Evolutionary conservation across 2,888 invertebrate species (phyloP), one percentile per base, ranked within the genome.

Genomic region (Argyresthia goedartella): DNA sequence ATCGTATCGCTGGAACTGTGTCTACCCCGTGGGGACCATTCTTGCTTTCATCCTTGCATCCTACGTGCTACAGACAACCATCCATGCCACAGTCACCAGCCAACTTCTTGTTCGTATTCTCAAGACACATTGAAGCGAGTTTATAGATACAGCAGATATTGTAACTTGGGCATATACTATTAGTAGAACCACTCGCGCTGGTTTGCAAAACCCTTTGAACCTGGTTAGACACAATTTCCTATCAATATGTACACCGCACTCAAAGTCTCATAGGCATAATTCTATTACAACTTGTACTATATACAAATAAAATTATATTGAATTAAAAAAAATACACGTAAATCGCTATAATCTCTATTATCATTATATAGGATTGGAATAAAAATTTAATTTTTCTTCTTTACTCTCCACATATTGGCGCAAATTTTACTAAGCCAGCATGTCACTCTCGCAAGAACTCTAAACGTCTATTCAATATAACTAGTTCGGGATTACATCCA

Each of bases 211-310:
- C n/a, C 13, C 35, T 13, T 1, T 25, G 25, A 34, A 8, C 10
- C 13, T 13, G 10, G 66, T 60, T 60, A 64, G 71, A 73, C 71
- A 71, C 77, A 76, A 72, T 35, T 45, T 15, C 71, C 71, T 73
- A 69, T 66, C 72, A 69, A 70, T 82, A 82, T 84, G 67, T 82
- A 84, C 84, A 85, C 67, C 69, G 35, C 42, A 69, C 71, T 71
- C 74, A 73, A 43, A 48, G 66, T 71, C 73, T 71, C 80, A 68
- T 73, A 42, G 50, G 50, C 43, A 41, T 49, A 71, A 71, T 71
- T 73, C 76, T 81, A 76, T 74, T 79, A 80, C 77, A 73, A 81
- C 82, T 82, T 85, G 82, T 86, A 84, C 85, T 86, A 86, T 86
- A 81, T 86, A 86, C 85, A 86, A 84, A 82, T 81, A 82, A 81